Evolutionary conservation across 1,140 invertebrate species (phyloP).

Genomic region (Hycleus cichorii): DNA sequence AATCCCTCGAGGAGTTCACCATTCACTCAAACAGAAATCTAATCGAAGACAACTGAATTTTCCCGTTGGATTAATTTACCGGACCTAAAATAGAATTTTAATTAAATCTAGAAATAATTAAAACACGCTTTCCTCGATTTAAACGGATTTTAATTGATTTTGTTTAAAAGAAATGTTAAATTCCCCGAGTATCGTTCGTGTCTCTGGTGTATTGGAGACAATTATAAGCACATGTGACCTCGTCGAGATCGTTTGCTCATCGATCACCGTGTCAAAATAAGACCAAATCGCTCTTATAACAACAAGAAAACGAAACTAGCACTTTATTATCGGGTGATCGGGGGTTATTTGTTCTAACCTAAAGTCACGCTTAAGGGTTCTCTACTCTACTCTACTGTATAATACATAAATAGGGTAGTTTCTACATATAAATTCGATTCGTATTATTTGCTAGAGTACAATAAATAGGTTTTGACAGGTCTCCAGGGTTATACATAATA

Average conservation of each 20-base stretch:
- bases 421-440: no score
- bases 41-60: constrained; percentile 11
- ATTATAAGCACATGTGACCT: constrained; percentile 34
- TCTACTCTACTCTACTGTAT: constrained; percentile 17
- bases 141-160: no score
- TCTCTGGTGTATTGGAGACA: constrained; percentile 20
- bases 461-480: constrained; percentile 28
- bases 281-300: constrained; percentile 17
- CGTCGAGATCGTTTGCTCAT: constrained; percentile 6
- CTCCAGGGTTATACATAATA: constrained; percentile 35
- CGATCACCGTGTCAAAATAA: constrained; percentile 15
- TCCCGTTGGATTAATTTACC: constrained; percentile 3
- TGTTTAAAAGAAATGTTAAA: no score
- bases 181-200: not conserved
- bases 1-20: constrained; percentile 13
- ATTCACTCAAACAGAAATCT: not conserved
- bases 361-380: constrained; percentile 9
- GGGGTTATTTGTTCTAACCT: not conserved
- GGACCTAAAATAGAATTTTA: not conserved
- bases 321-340: not conserved
- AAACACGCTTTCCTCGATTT: no score
- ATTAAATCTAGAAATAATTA: no score
- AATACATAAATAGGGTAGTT: constrained; percentile 24
- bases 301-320: not conserved
- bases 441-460: no score